phyloP scores from a whole-genome alignment of 2,797 vertebrate species.

The Lycodopsis pacificus region DNA sequence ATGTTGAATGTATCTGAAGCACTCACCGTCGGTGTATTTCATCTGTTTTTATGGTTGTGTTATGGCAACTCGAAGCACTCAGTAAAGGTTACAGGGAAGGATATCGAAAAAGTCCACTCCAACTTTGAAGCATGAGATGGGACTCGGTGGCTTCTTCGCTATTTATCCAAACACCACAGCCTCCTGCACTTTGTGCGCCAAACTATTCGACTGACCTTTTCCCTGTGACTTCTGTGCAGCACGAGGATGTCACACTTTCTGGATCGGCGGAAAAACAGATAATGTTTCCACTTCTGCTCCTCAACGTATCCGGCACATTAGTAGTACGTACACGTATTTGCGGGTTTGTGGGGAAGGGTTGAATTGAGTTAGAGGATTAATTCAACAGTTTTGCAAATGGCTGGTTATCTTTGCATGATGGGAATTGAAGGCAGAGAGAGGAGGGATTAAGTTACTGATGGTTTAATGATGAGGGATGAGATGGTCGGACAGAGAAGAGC shows the following conservation, averaged over 20 bases:
- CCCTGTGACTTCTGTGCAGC: neutral
- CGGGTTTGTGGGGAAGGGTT: neutral
- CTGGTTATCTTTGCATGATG: constrained; percentile 18
- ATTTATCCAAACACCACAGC: neutral
- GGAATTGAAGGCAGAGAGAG: constrained; percentile 2
- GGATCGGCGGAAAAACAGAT: neutral
- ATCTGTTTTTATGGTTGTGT: constrained; percentile 1
- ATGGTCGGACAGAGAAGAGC: neutral
- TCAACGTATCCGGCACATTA: constrained; percentile 9
- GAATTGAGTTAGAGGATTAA: constrained; percentile 22
- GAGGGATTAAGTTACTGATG: neutral
- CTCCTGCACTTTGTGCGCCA: neutral
- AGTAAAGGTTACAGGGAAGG: neutral
- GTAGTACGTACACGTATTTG: neutral
- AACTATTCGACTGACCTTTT: constrained; percentile 7
- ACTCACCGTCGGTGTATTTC: neutral
- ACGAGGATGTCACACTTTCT: constrained; percentile 6
- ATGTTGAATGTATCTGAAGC: neutral
- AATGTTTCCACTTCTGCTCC: neutral
- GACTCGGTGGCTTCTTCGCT: neutral
- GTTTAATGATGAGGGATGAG: constrained; percentile 9
- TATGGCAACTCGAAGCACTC: neutral
- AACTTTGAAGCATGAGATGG: neutral
- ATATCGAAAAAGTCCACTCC: neutral
- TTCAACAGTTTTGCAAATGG: neutral